These are phyloP conservation scores for Lithosia quadra DNA, from an alignment of 2,888 invertebrate genomes.

Conservation along the genomic window DNA sequence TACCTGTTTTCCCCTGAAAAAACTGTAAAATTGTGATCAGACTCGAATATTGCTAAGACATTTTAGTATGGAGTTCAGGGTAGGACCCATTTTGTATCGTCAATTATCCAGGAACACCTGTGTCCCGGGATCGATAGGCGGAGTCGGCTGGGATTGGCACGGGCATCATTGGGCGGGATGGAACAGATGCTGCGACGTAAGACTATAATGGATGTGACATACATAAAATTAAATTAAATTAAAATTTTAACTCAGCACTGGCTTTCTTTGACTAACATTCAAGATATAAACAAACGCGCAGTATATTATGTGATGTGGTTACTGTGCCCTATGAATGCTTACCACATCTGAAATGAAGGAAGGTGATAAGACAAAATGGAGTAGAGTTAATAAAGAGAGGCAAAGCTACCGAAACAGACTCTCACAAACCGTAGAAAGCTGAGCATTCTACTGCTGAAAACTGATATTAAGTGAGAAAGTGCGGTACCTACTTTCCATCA, in stretches of 20 bases:
- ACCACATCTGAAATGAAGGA: not conserved
- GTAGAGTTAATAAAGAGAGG: too few species aligned
- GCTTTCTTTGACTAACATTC: not conserved
- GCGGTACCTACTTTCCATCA: too few species aligned
- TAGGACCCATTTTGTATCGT: conserved; percentile 53
- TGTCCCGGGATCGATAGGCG: conserved; percentile 77
- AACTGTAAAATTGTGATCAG: conserved; percentile 1
- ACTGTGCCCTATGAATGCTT: not conserved
- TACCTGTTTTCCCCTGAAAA: not conserved
- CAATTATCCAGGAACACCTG: conserved; percentile 78
- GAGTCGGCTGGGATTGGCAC: conserved; percentile 72
- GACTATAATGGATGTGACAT: conserved; percentile 16
- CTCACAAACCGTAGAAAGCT: too few species aligned
- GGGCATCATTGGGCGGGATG: conserved; percentile 60
- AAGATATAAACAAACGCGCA: not conserved
- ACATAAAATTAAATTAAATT: not conserved
- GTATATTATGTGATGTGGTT: not conserved
- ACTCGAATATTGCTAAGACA: conserved; percentile 32
- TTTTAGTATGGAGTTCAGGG: conserved; percentile 45
- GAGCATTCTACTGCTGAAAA: too few species aligned
- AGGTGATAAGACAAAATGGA: too few species aligned
- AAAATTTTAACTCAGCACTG: not conserved
- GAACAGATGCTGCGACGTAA: conserved; percentile 58
- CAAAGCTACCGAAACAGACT: too few species aligned
- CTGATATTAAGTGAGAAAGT: too few species aligned